A percentile compares a stretch with the other conserved stretches of the same genome.
Evolutionary conservation across 2,113 vertebrate genomes (phyloP).

Genomic region (Naja naja): DNA sequence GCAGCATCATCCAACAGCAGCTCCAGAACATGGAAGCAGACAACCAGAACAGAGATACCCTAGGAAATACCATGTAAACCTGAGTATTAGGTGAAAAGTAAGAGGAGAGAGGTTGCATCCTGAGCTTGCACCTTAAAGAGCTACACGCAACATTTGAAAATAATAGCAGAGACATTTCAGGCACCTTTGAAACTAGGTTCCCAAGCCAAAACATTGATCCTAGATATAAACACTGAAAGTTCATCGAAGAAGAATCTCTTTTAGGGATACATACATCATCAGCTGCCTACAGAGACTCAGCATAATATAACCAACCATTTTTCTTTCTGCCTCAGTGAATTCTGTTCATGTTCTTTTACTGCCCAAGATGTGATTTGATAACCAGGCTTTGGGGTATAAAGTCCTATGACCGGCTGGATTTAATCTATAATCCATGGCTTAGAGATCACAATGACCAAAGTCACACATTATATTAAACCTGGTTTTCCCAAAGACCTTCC

Average conservation of each 20-base stretch:
- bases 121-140: neutral
- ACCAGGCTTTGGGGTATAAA: neutral
- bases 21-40: slow-evolving; percentile 92
- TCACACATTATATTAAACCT: neutral
- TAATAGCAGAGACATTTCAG: neutral
- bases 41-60: slow-evolving; percentile 91
- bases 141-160: neutral
- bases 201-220: neutral
- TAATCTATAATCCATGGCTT: neutral
- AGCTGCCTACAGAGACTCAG: neutral
- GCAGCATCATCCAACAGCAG: slow-evolving; percentile 91
- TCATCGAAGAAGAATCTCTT: neutral
- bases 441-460: neutral
- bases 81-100: neutral
- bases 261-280: neutral
- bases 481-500: neutral
- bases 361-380: neutral
- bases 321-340: neutral
- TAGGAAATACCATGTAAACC: slow-evolving; percentile 46
- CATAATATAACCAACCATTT: neutral
- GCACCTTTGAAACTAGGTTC: neutral
- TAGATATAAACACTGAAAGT: neutral
- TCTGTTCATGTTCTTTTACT: neutral
- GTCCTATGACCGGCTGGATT: neutral
- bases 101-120: neutral